Percentiles rank a stretch among this genome's conserved stretches.
Evolutionary conservation across 2,797 vertebrate genomes (phyloP).

Genomic region (Dromococcyx pavoninus): DNA sequence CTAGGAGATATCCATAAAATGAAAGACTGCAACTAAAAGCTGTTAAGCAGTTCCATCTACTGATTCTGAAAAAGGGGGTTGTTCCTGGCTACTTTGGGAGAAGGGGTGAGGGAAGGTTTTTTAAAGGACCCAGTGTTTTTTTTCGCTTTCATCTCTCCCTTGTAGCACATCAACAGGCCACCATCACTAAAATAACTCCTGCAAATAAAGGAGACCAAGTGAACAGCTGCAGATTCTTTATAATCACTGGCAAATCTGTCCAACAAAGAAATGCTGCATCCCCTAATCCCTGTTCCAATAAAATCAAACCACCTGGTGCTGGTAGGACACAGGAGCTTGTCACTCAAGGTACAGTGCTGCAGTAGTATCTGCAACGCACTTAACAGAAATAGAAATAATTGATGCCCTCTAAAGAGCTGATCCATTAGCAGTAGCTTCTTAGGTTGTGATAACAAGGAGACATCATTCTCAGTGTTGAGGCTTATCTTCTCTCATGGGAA

Average conservation of each 20-base stretch:
- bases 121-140: not conserved
- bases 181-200: not conserved
- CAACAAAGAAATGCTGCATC: not conserved
- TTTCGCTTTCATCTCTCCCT: not conserved
- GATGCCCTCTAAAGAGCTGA: not conserved
- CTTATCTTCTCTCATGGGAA: not conserved
- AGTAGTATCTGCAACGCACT: not conserved
- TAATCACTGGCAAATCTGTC: not conserved
- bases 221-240: not conserved
- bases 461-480: not conserved
- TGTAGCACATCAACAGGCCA: not conserved
- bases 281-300: not conserved
- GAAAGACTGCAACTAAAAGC: not conserved
- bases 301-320: not conserved
- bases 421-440: not conserved
- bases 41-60: not conserved
- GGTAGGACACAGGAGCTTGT: not conserved
- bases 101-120: not conserved
- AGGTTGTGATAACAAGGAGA: constrained; percentile 4
- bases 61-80: not conserved
- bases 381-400: constrained; percentile 33
- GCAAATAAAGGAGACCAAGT: not conserved
- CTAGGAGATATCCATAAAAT: not conserved
- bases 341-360: not conserved
- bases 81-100: not conserved